Evolutionary conservation across 1,140 invertebrate species (phyloP).

Genomic region (Acromyrmex charruanus): DNA sequence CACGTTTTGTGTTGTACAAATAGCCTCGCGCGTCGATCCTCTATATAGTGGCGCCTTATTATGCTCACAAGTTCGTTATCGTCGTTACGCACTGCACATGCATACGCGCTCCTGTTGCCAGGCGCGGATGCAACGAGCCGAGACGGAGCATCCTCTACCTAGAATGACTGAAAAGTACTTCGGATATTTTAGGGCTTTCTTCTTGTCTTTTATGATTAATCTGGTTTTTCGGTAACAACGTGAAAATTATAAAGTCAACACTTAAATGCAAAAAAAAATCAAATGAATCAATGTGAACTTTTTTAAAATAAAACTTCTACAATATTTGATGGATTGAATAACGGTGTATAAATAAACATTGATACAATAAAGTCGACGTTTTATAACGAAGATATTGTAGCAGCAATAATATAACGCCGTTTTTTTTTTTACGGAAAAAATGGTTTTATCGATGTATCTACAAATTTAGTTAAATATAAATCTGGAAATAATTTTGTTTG

Average conservation of each 20-base stretch:
- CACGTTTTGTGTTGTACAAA: conserved; percentile 44
- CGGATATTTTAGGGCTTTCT: neutral
- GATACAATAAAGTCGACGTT: neutral
- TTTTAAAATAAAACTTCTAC: neutral
- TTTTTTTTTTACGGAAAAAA: no score
- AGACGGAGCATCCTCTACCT: neutral
- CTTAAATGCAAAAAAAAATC: neutral
- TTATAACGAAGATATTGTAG: neutral
- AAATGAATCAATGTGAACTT: neutral
- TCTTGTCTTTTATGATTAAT: neutral
- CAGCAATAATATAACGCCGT: no score
- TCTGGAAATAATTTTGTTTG: no score
- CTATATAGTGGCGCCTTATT: conserved; percentile 44
- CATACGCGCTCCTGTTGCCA: conserved; percentile 50
- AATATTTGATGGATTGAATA: neutral
- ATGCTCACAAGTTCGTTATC: conserved; percentile 54
- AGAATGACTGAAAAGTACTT: neutral
- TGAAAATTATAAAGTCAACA: neutral
- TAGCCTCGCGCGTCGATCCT: conserved; percentile 23
- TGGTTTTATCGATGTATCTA: no score
- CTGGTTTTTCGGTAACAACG: neutral
- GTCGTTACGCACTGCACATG: conserved; percentile 45
- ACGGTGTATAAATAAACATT: neutral
- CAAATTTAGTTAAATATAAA: no score
- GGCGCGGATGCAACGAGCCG: conserved; percentile 33